Evolutionary conservation across 1,140 invertebrate species (phyloP).

Genomic region (Tetramorium alpestre): DNA sequence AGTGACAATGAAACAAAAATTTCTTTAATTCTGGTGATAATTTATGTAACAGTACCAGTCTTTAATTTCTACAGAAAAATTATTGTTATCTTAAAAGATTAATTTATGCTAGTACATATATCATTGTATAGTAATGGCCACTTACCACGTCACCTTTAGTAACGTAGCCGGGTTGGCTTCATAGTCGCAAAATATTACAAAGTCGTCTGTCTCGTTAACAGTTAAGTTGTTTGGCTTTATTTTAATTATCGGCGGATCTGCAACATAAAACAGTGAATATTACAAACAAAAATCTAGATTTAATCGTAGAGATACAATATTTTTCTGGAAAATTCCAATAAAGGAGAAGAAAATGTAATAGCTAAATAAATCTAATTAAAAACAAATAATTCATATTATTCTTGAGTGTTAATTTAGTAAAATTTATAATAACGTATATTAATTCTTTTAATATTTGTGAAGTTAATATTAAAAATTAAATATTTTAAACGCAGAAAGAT

Average conservation of each 20-base stretch:
- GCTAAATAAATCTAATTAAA: conserved; percentile 3
- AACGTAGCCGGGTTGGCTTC: conserved; percentile 92
- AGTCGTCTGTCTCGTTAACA: conserved; percentile 91
- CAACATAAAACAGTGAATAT: conserved; percentile 58
- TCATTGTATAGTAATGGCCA: conserved; percentile 33
- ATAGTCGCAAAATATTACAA: conserved; percentile 92
- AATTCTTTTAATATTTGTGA: neutral
- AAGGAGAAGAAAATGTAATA: neutral
- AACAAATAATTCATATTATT: neutral
- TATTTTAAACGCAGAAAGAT: neutral
- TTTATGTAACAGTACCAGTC: neutral
- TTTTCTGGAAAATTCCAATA: neutral
- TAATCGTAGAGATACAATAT: neutral
- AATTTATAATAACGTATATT: neutral
- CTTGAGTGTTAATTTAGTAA: neutral
- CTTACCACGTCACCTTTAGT: conserved; percentile 92
- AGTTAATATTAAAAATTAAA: neutral
- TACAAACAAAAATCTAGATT: neutral
- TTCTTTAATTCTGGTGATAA: neutral
- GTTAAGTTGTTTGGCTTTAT: conserved; percentile 91
- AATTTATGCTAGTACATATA: neutral
- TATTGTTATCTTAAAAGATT: neutral
- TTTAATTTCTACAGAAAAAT: neutral
- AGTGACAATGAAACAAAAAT: neutral
- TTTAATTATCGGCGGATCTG: conserved; percentile 93